Base-by-base conservation (phyloP, 2,888 invertebrate genomes). In the Helobdella robusta region DNA sequence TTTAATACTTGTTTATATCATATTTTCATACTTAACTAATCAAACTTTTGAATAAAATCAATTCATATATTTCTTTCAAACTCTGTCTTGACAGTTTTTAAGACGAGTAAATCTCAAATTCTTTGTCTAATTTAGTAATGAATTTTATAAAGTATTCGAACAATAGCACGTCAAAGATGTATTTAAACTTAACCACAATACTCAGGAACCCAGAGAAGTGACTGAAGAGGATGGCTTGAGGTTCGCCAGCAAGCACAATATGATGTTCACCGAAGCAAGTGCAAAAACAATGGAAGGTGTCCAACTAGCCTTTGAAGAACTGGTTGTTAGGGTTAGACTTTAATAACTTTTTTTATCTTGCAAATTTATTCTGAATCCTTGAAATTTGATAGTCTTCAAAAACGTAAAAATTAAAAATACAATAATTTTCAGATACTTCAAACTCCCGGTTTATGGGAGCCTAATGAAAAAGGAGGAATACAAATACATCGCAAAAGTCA, bases 211-310 rank as follows among this genome's bases (percentile, higher is more conserved):
- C 59, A 84, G 95, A 50, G 87, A 87, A 74, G 91, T 98, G 0
- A 85, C 85, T 23, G 85, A 91, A 59, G 93, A 95, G 71, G 92
- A 94, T 74, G 98, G 95, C 0, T 84, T 92, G 73, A 87, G 88
- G 72, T 98, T 97, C 82, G 98, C 98, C 4, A 86, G 91, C 75
- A 88, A 89, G 76, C 91, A 98, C 82, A 88, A 93, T 72, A 91
- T 95, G 78, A 82, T 98, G 54, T 98, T 95, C 77, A 90, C 98
- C 70, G 98, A 98, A 82, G 91, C 95, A 68, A 93, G 93, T 78
- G 97, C 98, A 1, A 94, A 94, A 82, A 94, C 94, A 8, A 88
- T 87, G 73, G 93, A 94, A 80, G 93, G 92, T 52, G 94, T 98
- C 35, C 87, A 89, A 75, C 80, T 78, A 81, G 94, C 94, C 52